Conservation (phyloP, 37 sponge, comb jelly and placozoan genomes). For the Haliclona indistincta region DNA sequence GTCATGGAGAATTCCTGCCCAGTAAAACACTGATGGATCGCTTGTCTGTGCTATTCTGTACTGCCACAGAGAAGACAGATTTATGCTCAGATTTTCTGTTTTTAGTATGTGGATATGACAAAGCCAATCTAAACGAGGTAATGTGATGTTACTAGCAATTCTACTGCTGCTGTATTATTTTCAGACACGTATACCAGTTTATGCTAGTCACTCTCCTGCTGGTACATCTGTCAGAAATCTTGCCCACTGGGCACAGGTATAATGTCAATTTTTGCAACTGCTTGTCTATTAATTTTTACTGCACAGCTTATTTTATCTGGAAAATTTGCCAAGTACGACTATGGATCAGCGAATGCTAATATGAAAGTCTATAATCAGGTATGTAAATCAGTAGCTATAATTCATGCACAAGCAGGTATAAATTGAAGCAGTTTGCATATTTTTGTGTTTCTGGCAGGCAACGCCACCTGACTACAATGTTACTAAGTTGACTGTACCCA, state of each 20-base stretch:
- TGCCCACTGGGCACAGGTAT: conserved; percentile 78
- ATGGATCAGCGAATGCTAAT: conserved; percentile 36
- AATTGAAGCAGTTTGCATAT: not conserved
- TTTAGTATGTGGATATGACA: conserved; percentile 78
- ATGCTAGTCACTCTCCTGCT: conserved; percentile 88
- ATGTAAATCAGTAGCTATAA: not conserved
- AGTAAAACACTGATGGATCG: conserved; percentile 40
- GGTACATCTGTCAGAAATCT: conserved; percentile 88
- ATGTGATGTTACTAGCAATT: not conserved
- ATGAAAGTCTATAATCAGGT: conserved; percentile 39
- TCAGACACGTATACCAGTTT: conserved; percentile 78
- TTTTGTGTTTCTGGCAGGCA: not conserved
- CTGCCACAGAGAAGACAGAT: not conserved
- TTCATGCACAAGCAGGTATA: no score
- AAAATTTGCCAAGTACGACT: conserved; percentile 66
- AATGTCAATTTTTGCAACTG: not conserved
- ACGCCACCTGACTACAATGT: conserved; percentile 77
- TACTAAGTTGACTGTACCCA: conserved; percentile 66
- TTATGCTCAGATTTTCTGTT: conserved; percentile 80
- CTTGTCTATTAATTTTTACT: no score
- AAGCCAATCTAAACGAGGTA: conserved; percentile 55
- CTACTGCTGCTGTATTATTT: not conserved
- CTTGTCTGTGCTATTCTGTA: conserved; percentile 51
- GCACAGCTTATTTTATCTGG: conserved; percentile 29
- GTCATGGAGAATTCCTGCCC: conserved; percentile 80